phyloP scores from a whole-genome alignment of 2,888 invertebrate genomes.

The Sceliomorpha sp. region DNA sequence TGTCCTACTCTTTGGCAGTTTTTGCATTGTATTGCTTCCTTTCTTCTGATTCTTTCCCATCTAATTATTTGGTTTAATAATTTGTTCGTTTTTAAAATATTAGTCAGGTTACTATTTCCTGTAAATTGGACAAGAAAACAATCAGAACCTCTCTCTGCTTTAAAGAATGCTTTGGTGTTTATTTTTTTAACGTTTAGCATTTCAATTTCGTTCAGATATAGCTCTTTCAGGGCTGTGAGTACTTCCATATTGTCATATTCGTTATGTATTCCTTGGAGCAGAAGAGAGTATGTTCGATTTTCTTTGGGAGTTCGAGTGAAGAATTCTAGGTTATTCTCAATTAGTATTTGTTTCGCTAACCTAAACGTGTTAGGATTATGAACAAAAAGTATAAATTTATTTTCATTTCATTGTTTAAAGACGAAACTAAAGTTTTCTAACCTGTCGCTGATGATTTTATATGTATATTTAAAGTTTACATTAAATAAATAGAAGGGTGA shows the following conservation, averaged over 20 bases:
- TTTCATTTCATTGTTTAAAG: too few relatives aligned
- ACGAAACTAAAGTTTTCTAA: too few relatives aligned
- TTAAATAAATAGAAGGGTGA: too few relatives aligned
- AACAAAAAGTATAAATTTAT: too few relatives aligned
- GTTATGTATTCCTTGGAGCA: background rate
- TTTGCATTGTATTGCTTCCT: constrained; percentile 3
- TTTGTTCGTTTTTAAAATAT: constrained; percentile 1
- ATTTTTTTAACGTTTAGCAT: constrained; percentile 28
- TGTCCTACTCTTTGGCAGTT: constrained; percentile 29
- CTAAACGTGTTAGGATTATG: too few relatives aligned
- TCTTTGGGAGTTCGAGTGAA: constrained; percentile 4
- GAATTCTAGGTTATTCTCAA: constrained; percentile 6
- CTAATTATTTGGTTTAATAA: constrained; percentile 19
- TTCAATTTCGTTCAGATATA: constrained; percentile 3
- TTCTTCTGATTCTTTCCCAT: constrained; percentile 18
- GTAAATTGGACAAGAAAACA: constrained; percentile 29
- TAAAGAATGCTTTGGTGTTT: constrained; percentile 25
- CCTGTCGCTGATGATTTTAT: too few relatives aligned
- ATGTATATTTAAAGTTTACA: too few relatives aligned
- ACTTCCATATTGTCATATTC: constrained; percentile 16
- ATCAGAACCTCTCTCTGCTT: constrained; percentile 1
- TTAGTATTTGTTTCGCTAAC: too few relatives aligned
- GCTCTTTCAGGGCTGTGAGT: background rate
- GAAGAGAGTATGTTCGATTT: background rate
- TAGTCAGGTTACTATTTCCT: background rate